phyloP scores from a whole-genome alignment of 1,140 invertebrate species.

The Anoplolepis gracilipes region DNA sequence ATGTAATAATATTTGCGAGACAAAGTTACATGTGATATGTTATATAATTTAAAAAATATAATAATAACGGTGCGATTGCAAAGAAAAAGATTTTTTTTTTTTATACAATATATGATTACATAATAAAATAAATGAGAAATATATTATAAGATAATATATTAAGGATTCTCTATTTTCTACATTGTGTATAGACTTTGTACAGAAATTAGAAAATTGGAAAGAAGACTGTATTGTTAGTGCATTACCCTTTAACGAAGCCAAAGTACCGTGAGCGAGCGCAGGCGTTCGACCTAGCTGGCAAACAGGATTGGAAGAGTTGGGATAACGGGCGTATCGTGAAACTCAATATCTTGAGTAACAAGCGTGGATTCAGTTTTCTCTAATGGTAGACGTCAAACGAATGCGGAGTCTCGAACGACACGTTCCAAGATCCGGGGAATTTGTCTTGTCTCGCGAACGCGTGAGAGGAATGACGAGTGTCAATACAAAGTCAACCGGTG shows the following conservation, averaged over 20 bases:
- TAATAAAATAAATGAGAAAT: no score
- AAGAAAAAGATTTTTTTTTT: no score
- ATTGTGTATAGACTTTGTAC: not conserved
- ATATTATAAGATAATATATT: no score
- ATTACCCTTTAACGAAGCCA: slow-evolving; percentile 61
- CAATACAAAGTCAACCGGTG: slow-evolving; percentile 31
- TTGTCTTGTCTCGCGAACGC: slow-evolving; percentile 40
- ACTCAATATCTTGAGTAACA: slow-evolving; percentile 72
- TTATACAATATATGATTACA: no score
- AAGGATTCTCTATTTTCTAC: not conserved
- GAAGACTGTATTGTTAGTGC: slow-evolving; percentile 31
- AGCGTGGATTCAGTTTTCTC: slow-evolving; percentile 65
- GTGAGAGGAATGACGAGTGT: slow-evolving; percentile 45
- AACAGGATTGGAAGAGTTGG: slow-evolving; percentile 66
- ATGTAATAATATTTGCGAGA: not conserved
- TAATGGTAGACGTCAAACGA: slow-evolving; percentile 48
- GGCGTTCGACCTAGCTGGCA: slow-evolving; percentile 47
- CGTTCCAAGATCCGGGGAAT: slow-evolving; percentile 53
- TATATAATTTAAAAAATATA: no score
- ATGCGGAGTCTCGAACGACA: slow-evolving; percentile 22
- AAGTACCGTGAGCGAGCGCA: slow-evolving; percentile 50
- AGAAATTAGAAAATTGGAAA: slow-evolving; percentile 57
- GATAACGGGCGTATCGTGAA: slow-evolving; percentile 69
- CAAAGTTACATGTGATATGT: no score
- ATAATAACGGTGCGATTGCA: not conserved